These are phyloP conservation scores for Varanus komodoensis DNA, from an alignment of 2,113 vertebrate genomes.

Conservation along the genomic window DNA sequence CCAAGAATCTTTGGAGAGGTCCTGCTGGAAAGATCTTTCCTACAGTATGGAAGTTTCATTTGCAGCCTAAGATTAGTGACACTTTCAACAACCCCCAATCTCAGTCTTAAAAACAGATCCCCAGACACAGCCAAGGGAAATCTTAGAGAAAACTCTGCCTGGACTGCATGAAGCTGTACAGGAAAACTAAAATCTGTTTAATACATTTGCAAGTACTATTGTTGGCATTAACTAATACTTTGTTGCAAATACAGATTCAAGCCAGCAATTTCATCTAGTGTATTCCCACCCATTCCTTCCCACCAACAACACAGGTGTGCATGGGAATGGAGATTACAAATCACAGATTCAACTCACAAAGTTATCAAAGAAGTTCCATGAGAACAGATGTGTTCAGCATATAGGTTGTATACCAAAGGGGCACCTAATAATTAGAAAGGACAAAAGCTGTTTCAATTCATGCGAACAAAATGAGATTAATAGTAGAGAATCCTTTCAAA, in stretches of 20 bases:
- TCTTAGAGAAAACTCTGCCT: neutral
- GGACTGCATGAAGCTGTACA: neutral
- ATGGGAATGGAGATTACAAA: neutral
- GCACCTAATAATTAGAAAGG: constrained; percentile 7
- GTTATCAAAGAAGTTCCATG: neutral
- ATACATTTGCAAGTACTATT: neutral
- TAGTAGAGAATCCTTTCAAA: neutral
- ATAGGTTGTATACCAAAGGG: constrained; percentile 15
- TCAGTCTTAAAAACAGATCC: neutral
- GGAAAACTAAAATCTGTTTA: neutral
- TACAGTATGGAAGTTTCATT: neutral
- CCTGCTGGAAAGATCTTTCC: neutral
- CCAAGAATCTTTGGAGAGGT: neutral
- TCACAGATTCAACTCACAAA: neutral
- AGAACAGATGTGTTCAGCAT: neutral
- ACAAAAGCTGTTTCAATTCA: neutral
- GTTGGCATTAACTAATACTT: neutral
- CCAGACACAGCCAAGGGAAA: neutral
- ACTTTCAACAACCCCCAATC: neutral
- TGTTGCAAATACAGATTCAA: neutral
- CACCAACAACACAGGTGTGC: neutral
- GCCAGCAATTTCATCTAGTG: neutral
- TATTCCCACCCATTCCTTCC: neutral
- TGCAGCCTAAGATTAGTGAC: neutral
- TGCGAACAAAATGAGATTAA: constrained; percentile 13